Evolutionary conservation across 2,113 vertebrate species (phyloP).

Genomic region (Todiramphus saurophagus): DNA sequence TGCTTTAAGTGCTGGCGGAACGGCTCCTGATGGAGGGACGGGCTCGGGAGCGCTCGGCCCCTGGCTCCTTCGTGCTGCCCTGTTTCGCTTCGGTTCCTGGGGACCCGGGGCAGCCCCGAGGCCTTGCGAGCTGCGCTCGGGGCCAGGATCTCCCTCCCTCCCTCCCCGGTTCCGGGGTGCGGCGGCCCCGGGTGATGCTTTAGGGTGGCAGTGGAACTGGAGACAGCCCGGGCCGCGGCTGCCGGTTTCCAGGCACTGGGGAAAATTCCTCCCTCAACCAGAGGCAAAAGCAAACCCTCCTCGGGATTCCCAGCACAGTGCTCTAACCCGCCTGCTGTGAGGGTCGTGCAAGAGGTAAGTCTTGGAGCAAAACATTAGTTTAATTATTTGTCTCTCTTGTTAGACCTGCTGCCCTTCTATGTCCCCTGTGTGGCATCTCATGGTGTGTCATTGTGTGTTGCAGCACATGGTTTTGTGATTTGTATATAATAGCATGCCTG

Average conservation of each 20-base stretch:
- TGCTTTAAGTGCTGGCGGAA: neutral
- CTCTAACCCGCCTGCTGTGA: fast-evolving
- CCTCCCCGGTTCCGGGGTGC: fast-evolving
- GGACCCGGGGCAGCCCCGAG: fast-evolving
- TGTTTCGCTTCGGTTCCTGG: fast-evolving
- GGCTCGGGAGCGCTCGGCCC: fast-evolving
- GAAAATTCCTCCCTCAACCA: neutral
- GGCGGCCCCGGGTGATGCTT: fast-evolving
- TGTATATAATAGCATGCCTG: neutral
- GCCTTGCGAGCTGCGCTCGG: fast-evolving
- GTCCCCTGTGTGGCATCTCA: neutral
- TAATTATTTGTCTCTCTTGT: neutral
- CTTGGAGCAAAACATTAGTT: fast-evolving
- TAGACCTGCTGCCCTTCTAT: fast-evolving
- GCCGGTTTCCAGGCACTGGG: fast-evolving
- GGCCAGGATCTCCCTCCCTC: neutral
- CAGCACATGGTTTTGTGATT: neutral
- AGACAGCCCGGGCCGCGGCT: neutral
- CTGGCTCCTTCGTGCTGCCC: fast-evolving
- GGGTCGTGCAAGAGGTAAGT: fast-evolving
- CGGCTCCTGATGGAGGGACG: neutral
- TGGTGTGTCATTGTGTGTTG: fast-evolving
- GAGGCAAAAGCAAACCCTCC: neutral
- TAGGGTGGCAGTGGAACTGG: fast-evolving
- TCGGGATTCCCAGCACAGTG: fast-evolving